These are phyloP conservation scores for Amphipoea lucens DNA, from an alignment of 2,888 invertebrate genomes.

Conservation along the genomic window DNA sequence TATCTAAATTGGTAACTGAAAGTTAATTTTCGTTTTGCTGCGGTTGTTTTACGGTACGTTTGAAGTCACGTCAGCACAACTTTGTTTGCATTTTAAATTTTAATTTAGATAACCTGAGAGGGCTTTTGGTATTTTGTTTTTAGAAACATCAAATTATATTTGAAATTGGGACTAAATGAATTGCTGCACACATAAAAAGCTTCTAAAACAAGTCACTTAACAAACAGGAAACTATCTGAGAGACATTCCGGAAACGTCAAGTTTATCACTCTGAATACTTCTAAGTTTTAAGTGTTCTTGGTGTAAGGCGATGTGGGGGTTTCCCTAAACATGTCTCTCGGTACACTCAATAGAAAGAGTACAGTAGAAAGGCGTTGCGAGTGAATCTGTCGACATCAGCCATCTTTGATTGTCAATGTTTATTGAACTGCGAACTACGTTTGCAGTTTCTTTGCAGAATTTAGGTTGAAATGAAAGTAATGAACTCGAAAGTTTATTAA, in stretches of 20 bases:
- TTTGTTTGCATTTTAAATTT: slow-evolving; percentile 29
- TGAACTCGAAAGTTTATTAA: slow-evolving; percentile 1
- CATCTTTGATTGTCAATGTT: slow-evolving; percentile 39
- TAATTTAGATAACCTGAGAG: slow-evolving; percentile 47
- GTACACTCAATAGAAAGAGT: slow-evolving; percentile 43
- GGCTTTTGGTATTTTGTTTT: slow-evolving; percentile 27
- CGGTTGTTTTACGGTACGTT: slow-evolving; percentile 42
- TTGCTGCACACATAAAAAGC: slow-evolving; percentile 5
- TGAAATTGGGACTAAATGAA: slow-evolving; percentile 12
- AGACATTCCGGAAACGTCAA: slow-evolving; percentile 13
- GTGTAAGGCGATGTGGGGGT: slow-evolving; percentile 9
- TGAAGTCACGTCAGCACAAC: slow-evolving; percentile 46
- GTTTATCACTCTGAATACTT: slow-evolving; percentile 21
- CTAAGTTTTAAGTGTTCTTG: slow-evolving; percentile 27
- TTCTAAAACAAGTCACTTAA: slow-evolving; percentile 36
- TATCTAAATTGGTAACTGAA: slow-evolving; percentile 48
- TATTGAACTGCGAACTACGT: slow-evolving; percentile 28
- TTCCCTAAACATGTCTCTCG: slow-evolving; percentile 11
- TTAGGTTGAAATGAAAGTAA: slow-evolving; percentile 9
- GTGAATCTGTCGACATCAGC: slow-evolving; percentile 23
- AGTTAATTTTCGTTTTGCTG: slow-evolving; percentile 41
- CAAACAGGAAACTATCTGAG: slow-evolving; percentile 38
- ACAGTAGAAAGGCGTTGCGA: slow-evolving; percentile 54
- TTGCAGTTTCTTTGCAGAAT: slow-evolving; percentile 27
- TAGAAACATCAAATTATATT: neutral